These are phyloP conservation scores for Tipula lateralis DNA, from an alignment of 2,888 invertebrate genomes.

Conservation along the genomic window DNA sequence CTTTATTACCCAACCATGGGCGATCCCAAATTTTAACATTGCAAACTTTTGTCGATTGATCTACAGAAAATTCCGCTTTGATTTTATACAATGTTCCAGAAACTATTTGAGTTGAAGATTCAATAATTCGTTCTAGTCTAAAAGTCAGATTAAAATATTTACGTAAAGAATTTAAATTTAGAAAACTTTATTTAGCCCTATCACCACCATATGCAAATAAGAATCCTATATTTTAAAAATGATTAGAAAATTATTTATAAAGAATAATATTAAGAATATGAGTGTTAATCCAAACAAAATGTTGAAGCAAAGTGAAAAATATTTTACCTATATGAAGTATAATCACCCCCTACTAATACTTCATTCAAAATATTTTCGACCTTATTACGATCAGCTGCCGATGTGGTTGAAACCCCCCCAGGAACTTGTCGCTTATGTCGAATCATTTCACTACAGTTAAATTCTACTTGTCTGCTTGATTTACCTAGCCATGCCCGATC, in stretches of 20 bases:
- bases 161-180: background rate
- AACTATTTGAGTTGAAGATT: conserved; percentile 52
- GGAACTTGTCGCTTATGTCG: conserved; percentile 2
- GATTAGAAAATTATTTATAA: background rate
- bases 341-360: background rate
- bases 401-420: background rate
- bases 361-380: background rate
- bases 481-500: background rate
- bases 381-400: background rate
- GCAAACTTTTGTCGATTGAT: conserved; percentile 43
- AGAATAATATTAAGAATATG: background rate
- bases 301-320: background rate
- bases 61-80: conserved; percentile 55
- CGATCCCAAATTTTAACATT: conserved; percentile 53
- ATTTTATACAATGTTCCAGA: conserved; percentile 56
- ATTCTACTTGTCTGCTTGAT: background rate
- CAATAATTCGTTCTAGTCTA: conserved; percentile 46
- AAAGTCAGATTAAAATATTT: background rate
- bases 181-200: background rate
- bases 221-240: background rate
- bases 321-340: background rate
- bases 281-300: background rate
- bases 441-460: background rate
- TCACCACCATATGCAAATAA: background rate
- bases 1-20: conserved; percentile 51